Percentiles rank a stretch among this genome's conserved stretches.
Conservation (phyloP, 1,140 invertebrate genomes). For the Platyscapa corneri region DNA sequence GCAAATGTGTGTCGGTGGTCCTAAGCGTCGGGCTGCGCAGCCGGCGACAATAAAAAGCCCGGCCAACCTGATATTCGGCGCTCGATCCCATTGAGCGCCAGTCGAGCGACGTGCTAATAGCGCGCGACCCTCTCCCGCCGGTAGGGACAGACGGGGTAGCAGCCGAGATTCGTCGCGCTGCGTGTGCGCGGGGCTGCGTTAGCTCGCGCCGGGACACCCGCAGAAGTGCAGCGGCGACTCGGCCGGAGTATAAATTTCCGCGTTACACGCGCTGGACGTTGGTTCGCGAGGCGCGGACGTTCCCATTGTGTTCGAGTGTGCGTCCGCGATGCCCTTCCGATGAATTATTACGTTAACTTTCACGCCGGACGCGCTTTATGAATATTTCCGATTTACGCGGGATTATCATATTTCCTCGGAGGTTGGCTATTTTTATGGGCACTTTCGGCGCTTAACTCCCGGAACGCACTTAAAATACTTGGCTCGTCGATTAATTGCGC, state of each 20-base stretch:
- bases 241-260: slow-evolving; percentile 40
- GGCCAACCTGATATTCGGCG: slow-evolving; percentile 42
- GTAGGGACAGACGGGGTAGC: too few species aligned
- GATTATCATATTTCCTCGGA: not conserved
- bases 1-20: slow-evolving; percentile 49
- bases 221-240: not conserved
- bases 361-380: not conserved
- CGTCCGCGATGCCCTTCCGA: not conserved
- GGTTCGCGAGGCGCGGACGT: slow-evolving; percentile 25
- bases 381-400: not conserved
- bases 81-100: slow-evolving; percentile 40
- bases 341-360: slow-evolving; percentile 2
- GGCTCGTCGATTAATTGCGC: not conserved
- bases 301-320: slow-evolving; percentile 6
- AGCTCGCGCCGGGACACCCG: not conserved
- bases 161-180: slow-evolving; percentile 44
- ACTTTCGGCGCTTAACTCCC: not conserved
- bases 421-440: not conserved
- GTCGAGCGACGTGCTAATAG: slow-evolving; percentile 51
- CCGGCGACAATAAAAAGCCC: slow-evolving; percentile 46
- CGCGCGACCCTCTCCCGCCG: not conserved
- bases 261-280: slow-evolving; percentile 4
- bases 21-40: not conserved
- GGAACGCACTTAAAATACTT: not conserved
- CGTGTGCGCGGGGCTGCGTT: not conserved